Evolutionary conservation across 53 echinoderm and acorn worm genomes (phyloP), one percentile per base, ranked within the genome.

Genomic region (Paracentrotus lividus): DNA sequence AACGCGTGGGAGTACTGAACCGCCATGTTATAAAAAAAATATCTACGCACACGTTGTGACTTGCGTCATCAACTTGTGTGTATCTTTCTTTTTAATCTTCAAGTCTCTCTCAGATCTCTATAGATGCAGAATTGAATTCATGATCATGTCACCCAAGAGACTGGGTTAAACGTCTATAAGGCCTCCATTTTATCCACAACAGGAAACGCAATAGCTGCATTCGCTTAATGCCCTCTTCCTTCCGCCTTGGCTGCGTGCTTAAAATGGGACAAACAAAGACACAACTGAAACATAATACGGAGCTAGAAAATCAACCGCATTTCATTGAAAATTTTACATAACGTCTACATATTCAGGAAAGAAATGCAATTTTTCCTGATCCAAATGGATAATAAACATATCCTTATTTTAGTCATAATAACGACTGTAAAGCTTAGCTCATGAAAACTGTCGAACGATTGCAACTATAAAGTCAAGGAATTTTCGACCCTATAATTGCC

Each of bases 41-140:
- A 88, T 59, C 88, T 88, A 88, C 88, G 88, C 40, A 59, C 88
- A 59, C 88, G 88, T 60, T 88, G 40, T 42, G 33, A 88, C 60
- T 90, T 90, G 90, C 69, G 90, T 66, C 69, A 90, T 90, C 69
- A 90, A n/a, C 31, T 68, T 68, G 68, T 90, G 90, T 90, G 34
- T 60, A 7, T 87, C 24, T 60, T 57, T 36, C 16, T 51, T 44
- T 33, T 27, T 23, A 45, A 8, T 53, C 55, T 15, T 18, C 53
- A n/a, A 77, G 23, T 43, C 29, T 77, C 77, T 77, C 77, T 42
- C 77, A 77, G 43, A 77, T 23, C 8, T 67, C n/a, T 67, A 67
- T 67, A 29, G 67, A n/a, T 77, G 0, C 42, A 77, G 77, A 77
- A 77, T 77, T 77, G 44, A 44, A 77, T 42, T 77, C 77, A 77